Evolutionary conservation across 2,797 vertebrate species (phyloP).

Genomic region (Paramormyrops hopkinsi): DNA sequence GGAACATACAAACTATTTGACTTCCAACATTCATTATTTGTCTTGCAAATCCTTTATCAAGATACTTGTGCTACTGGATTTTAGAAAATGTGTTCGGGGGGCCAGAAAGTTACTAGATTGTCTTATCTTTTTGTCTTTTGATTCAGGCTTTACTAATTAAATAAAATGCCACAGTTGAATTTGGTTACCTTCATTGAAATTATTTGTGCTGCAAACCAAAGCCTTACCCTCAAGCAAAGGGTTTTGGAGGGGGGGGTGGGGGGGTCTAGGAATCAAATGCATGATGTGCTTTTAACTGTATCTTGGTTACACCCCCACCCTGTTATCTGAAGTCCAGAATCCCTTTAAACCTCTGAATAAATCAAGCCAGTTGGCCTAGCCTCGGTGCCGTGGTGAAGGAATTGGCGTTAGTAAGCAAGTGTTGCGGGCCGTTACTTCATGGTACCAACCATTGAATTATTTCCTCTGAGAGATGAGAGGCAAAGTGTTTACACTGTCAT

Average conservation of each 20-base stretch:
- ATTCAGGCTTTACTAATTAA: slow-evolving; percentile 42
- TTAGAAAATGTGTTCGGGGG: slow-evolving; percentile 45
- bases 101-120: slow-evolving; percentile 23
- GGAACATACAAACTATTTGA: slow-evolving; percentile 69
- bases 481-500: slow-evolving; percentile 37
- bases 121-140: slow-evolving; percentile 43
- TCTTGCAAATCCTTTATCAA: slow-evolving; percentile 68
- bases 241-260: slow-evolving; percentile 22
- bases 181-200: slow-evolving; percentile 42
- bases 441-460: slow-evolving; percentile 52
- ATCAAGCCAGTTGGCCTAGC: slow-evolving; percentile 64
- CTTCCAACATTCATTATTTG: slow-evolving; percentile 69
- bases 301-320: slow-evolving; percentile 39
- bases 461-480: slow-evolving; percentile 29
- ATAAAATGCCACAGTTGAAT: slow-evolving; percentile 21
- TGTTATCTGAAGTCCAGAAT: slow-evolving; percentile 36
- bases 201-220: slow-evolving; percentile 45
- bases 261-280: slow-evolving; percentile 38
- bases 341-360: slow-evolving; percentile 66
- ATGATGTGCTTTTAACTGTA: slow-evolving; percentile 55
- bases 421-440: slow-evolving; percentile 69
- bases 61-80: slow-evolving; percentile 57
- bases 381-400: slow-evolving; percentile 66
- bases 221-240: slow-evolving; percentile 45
- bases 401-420: slow-evolving; percentile 67